These are phyloP conservation scores for Tanytarsus gracilentus DNA, from an alignment of 2,888 invertebrate genomes.

Conservation along the genomic window DNA sequence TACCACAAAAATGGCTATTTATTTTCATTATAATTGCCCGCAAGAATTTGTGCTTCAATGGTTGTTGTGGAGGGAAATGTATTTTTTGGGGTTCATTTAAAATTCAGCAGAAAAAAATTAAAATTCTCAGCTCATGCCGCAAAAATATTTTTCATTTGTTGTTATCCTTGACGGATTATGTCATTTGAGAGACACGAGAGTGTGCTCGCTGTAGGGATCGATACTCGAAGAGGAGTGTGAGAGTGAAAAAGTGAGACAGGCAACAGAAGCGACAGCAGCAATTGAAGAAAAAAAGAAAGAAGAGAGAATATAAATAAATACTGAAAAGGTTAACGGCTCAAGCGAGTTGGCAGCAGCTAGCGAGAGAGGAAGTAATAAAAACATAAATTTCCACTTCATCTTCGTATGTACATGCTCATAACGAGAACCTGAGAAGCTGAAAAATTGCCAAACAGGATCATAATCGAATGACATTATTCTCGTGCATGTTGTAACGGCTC, in stretches of 20 bases:
- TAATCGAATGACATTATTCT: too few species aligned
- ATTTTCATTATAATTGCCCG: conserved; percentile 21
- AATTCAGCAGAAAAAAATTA: too few species aligned
- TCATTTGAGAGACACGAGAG: conserved; percentile 1
- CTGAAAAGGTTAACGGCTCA: not conserved
- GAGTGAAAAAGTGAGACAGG: too few species aligned
- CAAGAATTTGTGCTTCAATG: too few species aligned
- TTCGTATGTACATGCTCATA: too few species aligned
- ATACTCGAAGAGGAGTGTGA: not conserved
- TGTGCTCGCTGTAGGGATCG: not conserved
- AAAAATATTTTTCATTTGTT: not conserved
- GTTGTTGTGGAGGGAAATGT: too few species aligned
- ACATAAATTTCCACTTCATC: conserved; percentile 3
- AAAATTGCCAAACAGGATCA: too few species aligned
- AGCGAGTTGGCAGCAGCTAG: not conserved
- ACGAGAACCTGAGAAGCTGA: too few species aligned
- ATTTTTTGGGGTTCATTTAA: too few species aligned
- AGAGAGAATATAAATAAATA: not conserved
- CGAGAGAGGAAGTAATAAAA: not conserved
- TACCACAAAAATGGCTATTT: conserved; percentile 26
- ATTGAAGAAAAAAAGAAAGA: not conserved
- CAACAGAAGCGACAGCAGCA: too few species aligned
- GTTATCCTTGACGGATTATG: conserved; percentile 4
- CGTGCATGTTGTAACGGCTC: too few species aligned
- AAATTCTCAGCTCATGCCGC: too few species aligned